Conservation (phyloP, 2,113 vertebrate genomes). For the Chinchilla lanigera region DNA sequence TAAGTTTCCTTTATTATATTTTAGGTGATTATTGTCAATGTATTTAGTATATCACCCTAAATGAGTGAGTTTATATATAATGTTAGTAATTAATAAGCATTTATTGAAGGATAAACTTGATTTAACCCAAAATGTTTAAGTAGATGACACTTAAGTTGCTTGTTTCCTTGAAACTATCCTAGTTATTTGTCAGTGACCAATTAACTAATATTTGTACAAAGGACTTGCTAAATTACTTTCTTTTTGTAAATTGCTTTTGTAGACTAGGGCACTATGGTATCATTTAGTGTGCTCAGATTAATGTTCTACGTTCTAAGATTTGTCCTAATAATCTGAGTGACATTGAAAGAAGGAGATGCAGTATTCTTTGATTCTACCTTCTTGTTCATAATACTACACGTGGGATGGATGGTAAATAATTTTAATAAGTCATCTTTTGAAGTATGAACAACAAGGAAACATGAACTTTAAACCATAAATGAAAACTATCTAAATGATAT, state of each 20-base stretch:
- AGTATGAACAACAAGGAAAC: not conserved
- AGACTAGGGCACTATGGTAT: not conserved
- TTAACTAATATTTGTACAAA: not conserved
- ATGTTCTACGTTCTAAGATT: not conserved
- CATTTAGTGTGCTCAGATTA: not conserved
- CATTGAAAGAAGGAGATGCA: not conserved
- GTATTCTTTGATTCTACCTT: not conserved
- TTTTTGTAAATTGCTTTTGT: not conserved
- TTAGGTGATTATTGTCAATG: not conserved
- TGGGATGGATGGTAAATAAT: not conserved
- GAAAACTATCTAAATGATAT: not conserved
- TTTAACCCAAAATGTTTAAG: not conserved
- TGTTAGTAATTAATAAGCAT: not conserved
- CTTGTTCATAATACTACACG: not conserved
- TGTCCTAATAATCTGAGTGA: not conserved
- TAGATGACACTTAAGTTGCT: not conserved
- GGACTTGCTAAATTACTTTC: not conserved
- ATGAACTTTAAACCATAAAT: not conserved
- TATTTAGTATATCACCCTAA: not conserved
- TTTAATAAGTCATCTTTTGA: not conserved
- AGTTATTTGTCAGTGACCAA: not conserved
- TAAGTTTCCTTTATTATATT: not conserved
- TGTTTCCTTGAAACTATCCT: not conserved
- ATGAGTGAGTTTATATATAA: not conserved
- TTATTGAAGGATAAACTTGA: not conserved